Conservation (phyloP, 2,888 invertebrate species). For the Gryllus longicercus region DNA sequence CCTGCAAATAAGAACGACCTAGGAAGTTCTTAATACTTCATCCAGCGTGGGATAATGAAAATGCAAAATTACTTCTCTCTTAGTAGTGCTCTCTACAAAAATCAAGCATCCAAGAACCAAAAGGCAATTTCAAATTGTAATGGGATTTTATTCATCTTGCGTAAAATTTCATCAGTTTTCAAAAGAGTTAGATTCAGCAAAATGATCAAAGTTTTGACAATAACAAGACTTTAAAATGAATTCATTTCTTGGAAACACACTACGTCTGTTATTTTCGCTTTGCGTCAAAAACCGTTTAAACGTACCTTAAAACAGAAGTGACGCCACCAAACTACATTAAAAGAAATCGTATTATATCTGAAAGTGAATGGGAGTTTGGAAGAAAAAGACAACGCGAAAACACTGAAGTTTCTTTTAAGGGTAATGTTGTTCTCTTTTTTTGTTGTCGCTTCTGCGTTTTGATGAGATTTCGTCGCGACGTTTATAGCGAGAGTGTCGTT, state of each 20-base stretch:
- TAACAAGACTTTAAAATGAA: not conserved
- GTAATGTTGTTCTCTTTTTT: not conserved
- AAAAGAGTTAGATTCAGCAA: not conserved
- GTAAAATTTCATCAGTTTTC: not conserved
- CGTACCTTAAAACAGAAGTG: conserved; percentile 1
- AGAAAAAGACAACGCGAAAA: conserved; percentile 5
- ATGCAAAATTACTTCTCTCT: not conserved
- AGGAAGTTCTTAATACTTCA: no score
- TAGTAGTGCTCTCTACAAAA: not conserved
- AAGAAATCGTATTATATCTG: conserved; percentile 8
- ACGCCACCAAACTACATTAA: conserved; percentile 9
- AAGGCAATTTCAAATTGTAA: conserved; percentile 1
- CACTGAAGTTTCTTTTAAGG: conserved; percentile 17
- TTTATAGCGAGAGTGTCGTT: not conserved
- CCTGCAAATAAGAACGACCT: no score
- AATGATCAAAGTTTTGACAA: conserved; percentile 17
- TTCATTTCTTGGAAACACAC: not conserved
- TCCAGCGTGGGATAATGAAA: not conserved
- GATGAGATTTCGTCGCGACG: conserved; percentile 17
- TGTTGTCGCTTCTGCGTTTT: not conserved
- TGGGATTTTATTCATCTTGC: conserved; percentile 9
- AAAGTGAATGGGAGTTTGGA: not conserved
- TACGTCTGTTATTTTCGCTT: conserved; percentile 17
- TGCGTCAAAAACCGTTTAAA: conserved; percentile 6
- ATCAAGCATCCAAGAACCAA: not conserved